phyloP scores from a whole-genome alignment of 2,888 invertebrate genomes.

The Leistus spinibarbis region DNA sequence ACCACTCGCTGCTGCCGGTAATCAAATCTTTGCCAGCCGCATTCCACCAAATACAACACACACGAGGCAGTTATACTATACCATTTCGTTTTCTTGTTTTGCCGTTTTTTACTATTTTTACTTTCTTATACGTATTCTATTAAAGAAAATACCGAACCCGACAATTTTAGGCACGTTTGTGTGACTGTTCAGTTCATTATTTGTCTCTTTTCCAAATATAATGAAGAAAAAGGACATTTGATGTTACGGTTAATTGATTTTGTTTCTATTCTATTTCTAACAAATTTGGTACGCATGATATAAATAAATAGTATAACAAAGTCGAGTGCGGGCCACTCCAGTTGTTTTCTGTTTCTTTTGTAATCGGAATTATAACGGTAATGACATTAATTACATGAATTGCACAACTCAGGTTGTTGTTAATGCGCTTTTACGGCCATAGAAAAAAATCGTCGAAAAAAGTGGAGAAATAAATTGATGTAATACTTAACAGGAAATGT shows the following conservation, averaged over 20 bases:
- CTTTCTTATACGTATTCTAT: too few relatives aligned
- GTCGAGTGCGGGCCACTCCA: too few relatives aligned
- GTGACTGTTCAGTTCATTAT: too few relatives aligned
- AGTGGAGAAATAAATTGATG: not conserved
- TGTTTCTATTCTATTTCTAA: too few relatives aligned
- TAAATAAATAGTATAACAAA: too few relatives aligned
- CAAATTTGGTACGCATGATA: too few relatives aligned
- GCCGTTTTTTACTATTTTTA: too few relatives aligned
- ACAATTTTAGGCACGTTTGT: too few relatives aligned
- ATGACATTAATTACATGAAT: conserved; percentile 37
- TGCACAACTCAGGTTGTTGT: conserved; percentile 15
- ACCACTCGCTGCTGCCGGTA: conserved; percentile 9
- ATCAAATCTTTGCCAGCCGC: conserved; percentile 28
- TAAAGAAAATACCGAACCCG: too few relatives aligned
- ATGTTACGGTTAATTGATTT: too few relatives aligned
- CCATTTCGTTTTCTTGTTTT: not conserved
- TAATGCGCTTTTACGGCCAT: not conserved
- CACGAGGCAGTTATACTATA: conserved; percentile 11
- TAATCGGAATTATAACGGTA: conserved; percentile 34
- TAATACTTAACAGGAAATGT: conserved; percentile 19
- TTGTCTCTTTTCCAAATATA: too few relatives aligned
- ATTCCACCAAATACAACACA: conserved; percentile 35
- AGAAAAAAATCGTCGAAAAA: not conserved
- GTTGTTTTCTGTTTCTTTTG: conserved; percentile 1
- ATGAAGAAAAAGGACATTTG: too few relatives aligned